Evolutionary conservation across 1,140 invertebrate species (phyloP).

Genomic region (Pectinophora gossypiella): DNA sequence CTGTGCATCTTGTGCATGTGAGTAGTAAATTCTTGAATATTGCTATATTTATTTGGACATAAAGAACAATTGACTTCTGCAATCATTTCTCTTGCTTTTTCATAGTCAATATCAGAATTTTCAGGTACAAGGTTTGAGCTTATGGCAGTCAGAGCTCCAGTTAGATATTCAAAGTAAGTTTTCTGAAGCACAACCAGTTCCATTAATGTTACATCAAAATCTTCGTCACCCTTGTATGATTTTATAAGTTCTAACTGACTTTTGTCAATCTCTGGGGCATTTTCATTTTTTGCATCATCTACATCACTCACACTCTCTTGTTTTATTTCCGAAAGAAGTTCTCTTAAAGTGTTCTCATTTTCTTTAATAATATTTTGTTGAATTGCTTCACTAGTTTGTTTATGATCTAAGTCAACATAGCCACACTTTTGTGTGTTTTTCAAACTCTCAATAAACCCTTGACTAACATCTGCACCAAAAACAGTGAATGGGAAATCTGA

Average conservation of each 20-base stretch:
- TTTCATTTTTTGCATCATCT: constrained; percentile 30
- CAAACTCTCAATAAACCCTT: constrained; percentile 47
- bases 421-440: constrained; percentile 40
- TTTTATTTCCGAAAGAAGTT: constrained; percentile 38
- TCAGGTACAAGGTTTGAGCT: constrained; percentile 42
- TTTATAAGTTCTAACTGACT: constrained; percentile 20
- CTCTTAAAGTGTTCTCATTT: background rate
- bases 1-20: constrained; percentile 64
- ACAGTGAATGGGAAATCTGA: constrained; percentile 55
- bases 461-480: constrained; percentile 54
- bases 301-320: constrained; percentile 42
- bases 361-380: constrained; percentile 5
- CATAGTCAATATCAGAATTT: constrained; percentile 44
- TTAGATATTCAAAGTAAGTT: constrained; percentile 59
- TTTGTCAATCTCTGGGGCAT: background rate
- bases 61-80: constrained; percentile 42
- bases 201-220: constrained; percentile 63
- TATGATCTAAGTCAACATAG: constrained; percentile 48
- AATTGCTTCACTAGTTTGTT: constrained; percentile 2
- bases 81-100: constrained; percentile 5
- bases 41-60: constrained; percentile 41
- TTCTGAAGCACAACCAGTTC: constrained; percentile 57
- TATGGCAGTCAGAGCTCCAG: constrained; percentile 33
- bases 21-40: constrained; percentile 28
- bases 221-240: constrained; percentile 54